These are phyloP conservation scores for Hylaeus volcanicus DNA, from an alignment of 1,140 invertebrate species.

Conservation along the genomic window DNA sequence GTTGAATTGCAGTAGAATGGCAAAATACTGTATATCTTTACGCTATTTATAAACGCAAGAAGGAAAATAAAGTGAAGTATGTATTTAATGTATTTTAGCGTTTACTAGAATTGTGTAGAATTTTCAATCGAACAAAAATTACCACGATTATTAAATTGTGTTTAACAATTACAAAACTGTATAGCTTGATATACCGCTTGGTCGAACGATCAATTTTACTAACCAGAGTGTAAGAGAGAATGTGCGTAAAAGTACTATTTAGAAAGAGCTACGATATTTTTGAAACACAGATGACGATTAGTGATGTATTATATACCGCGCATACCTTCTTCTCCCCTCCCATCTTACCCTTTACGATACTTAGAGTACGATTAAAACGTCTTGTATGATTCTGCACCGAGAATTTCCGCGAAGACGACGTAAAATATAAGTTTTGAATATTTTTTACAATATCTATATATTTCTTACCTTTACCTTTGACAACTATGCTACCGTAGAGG, in stretches of 20 bases:
- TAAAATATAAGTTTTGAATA: constrained; percentile 78
- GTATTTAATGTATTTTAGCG: constrained; percentile 7
- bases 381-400: constrained; percentile 72
- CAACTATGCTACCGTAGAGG: constrained; percentile 19
- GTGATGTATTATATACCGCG: constrained; percentile 63
- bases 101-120: neutral
- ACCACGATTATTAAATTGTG: constrained; percentile 37
- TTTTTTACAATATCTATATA: constrained; percentile 72
- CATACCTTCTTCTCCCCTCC: constrained; percentile 48
- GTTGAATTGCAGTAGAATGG: constrained; percentile 15
- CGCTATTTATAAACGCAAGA: constrained; percentile 13
- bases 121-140: neutral
- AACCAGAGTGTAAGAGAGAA: constrained; percentile 33
- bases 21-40: constrained; percentile 2
- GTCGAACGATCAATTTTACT: constrained; percentile 42
- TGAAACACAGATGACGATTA: constrained; percentile 63
- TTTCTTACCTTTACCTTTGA: constrained; percentile 55
- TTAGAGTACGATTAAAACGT: constrained; percentile 67
- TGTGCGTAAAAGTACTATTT: constrained; percentile 51
- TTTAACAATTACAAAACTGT: constrained; percentile 43
- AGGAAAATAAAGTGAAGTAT: neutral
- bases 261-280: constrained; percentile 67
- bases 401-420: constrained; percentile 70
- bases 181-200: constrained; percentile 52
- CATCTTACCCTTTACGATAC: constrained; percentile 57